Conservation (phyloP, 2,888 invertebrate species). For the Morinoia aosen region DNA sequence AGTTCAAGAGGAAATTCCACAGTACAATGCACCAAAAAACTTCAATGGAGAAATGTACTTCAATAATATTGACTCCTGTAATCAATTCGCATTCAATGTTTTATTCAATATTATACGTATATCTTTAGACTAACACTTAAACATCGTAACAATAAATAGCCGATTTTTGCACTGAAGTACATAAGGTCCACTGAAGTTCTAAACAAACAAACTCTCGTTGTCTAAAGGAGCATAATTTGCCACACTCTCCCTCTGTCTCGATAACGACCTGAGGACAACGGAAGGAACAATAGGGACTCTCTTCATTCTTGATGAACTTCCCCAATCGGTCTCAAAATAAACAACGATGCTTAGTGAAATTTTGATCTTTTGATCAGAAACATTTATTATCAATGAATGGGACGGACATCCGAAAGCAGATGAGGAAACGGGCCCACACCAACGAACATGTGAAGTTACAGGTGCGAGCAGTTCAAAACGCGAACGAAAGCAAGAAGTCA, state of each 20-base stretch:
- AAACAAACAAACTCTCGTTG: too few species aligned
- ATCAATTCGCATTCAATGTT: neutral
- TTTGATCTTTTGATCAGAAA: neutral
- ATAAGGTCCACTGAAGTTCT: neutral
- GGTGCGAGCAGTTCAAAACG: neutral
- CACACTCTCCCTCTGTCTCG: neutral
- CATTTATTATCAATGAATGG: neutral
- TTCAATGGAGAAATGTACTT: neutral
- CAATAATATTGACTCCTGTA: neutral
- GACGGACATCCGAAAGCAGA: neutral
- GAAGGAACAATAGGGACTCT: too few species aligned
- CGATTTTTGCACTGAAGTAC: neutral
- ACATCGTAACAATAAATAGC: too few species aligned
- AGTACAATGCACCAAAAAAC: neutral
- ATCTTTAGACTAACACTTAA: too few species aligned
- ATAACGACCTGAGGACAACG: neutral
- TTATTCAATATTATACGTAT: too few species aligned
- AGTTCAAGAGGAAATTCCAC: neutral
- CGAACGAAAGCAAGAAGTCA: neutral
- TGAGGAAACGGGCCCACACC: neutral
- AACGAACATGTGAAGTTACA: neutral
- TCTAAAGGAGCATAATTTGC: neutral
- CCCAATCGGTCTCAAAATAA: too few species aligned
- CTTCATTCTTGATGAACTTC: too few species aligned
- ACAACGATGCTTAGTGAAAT: neutral